Conservation (phyloP, 2,888 invertebrate species). For the Antitype chi region DNA sequence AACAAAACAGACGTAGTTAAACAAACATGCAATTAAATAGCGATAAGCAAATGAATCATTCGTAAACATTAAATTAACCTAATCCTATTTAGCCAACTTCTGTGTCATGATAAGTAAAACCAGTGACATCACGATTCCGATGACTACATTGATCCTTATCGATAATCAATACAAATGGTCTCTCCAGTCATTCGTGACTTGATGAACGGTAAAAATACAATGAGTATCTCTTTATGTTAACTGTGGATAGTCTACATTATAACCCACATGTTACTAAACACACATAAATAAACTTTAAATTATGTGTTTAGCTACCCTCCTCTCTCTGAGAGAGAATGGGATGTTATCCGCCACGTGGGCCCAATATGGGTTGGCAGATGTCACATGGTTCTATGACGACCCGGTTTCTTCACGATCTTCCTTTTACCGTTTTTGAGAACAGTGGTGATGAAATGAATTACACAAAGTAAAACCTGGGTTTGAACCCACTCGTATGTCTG, state of each 20-base stretch:
- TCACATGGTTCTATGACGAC: no score
- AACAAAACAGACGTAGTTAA: neutral
- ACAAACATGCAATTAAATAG: conserved; percentile 25
- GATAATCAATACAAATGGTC: conserved; percentile 30
- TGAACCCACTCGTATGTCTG: no score
- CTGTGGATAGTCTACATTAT: neutral
- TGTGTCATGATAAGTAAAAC: conserved; percentile 62
- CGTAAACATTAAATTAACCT: conserved; percentile 51
- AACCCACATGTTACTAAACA: neutral
- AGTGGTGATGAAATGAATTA: no score
- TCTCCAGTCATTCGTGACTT: conserved; percentile 23
- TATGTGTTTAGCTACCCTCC: neutral
- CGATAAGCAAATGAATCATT: conserved; percentile 55
- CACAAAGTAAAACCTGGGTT: no score
- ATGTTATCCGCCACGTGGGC: no score
- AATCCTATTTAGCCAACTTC: conserved; percentile 47
- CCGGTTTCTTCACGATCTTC: no score
- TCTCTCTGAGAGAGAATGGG: no score
- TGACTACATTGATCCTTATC: conserved; percentile 65
- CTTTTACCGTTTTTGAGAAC: no score
- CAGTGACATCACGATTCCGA: conserved; percentile 44
- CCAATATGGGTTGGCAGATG: no score
- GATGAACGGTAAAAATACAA: conserved; percentile 12
- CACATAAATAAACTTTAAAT: neutral
- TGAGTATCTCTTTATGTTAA: conserved; percentile 7